These are phyloP conservation scores for Sinelater perroti DNA, from an alignment of 2,888 invertebrate species.

Conservation along the genomic window DNA sequence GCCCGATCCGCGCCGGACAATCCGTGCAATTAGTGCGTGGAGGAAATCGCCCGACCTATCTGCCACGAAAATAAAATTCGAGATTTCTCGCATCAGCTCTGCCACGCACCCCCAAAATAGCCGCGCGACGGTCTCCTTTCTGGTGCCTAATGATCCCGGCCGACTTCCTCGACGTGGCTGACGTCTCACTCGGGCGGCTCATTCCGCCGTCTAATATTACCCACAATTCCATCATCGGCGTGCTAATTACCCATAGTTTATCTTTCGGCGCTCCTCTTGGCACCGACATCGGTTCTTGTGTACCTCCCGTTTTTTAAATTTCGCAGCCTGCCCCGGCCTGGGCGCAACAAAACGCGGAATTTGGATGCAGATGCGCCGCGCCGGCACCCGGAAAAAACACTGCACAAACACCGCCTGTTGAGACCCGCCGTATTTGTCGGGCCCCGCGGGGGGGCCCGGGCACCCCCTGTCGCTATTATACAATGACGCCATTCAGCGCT, in stretches of 20 bases:
- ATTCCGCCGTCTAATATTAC: slow-evolving; percentile 34
- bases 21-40: slow-evolving; percentile 43
- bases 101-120: slow-evolving; percentile 40
- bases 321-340: background rate
- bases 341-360: slow-evolving; percentile 8
- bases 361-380: slow-evolving; percentile 19
- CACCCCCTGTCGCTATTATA: slow-evolving; percentile 49
- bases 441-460: slow-evolving; percentile 50
- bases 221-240: slow-evolving; percentile 45
- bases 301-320: background rate
- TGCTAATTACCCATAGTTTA: slow-evolving; percentile 52
- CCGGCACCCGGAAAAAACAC: slow-evolving; percentile 44
- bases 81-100: slow-evolving; percentile 39
- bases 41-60: slow-evolving; percentile 40
- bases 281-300: slow-evolving; percentile 27
- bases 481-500: slow-evolving; percentile 51
- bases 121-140: slow-evolving; percentile 22
- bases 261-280: slow-evolving; percentile 51
- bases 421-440: slow-evolving; percentile 52
- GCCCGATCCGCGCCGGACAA: too few relatives aligned
- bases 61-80: slow-evolving; percentile 41
- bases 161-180: slow-evolving; percentile 28
- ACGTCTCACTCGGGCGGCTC: slow-evolving; percentile 36
- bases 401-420: slow-evolving; percentile 48
- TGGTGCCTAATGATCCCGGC: slow-evolving; percentile 38